Evolutionary conservation across 2,888 invertebrate genomes (phyloP).

Genomic region (Drosophila barbarae): DNA sequence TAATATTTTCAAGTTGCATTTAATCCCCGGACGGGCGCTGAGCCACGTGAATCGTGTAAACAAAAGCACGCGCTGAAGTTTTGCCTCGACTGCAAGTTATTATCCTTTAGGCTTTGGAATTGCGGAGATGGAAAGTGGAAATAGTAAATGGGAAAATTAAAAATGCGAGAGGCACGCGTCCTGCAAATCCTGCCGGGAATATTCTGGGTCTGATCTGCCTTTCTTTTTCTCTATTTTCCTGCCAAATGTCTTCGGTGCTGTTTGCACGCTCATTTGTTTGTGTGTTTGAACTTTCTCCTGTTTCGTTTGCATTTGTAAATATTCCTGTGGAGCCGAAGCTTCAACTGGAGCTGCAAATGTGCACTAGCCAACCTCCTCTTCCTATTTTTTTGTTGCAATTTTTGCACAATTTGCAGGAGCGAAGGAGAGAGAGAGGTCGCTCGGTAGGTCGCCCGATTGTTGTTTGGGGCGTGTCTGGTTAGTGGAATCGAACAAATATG

Average conservation of each 20-base stretch:
- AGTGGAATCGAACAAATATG: slow-evolving; percentile 78
- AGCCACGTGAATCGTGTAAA: slow-evolving; percentile 70
- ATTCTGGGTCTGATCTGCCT: slow-evolving; percentile 17
- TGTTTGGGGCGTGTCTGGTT: slow-evolving; percentile 66
- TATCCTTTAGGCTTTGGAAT: slow-evolving; percentile 37
- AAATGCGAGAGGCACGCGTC: slow-evolving; percentile 42
- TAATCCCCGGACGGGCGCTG: slow-evolving; percentile 60
- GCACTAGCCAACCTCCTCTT: slow-evolving; percentile 27
- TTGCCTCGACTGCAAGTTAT: slow-evolving; percentile 37
- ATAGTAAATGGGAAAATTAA: slow-evolving; percentile 59
- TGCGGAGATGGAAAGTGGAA: slow-evolving; percentile 7
- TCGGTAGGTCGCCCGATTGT: slow-evolving; percentile 14
- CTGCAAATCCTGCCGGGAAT: slow-evolving; percentile 39
- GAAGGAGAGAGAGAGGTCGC: slow-evolving; percentile 3
- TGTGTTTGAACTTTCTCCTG: slow-evolving; percentile 78
- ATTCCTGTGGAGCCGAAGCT: slow-evolving; percentile 61
- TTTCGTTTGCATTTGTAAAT: slow-evolving; percentile 79
- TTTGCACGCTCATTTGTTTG: slow-evolving; percentile 78
- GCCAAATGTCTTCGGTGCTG: slow-evolving; percentile 60
- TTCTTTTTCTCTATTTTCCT: slow-evolving; percentile 14
- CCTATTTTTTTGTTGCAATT: slow-evolving; percentile 41
- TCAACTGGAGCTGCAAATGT: slow-evolving; percentile 37
- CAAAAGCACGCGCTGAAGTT: slow-evolving; percentile 61
- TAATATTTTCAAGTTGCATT: slow-evolving; percentile 75
- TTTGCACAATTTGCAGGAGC: slow-evolving; percentile 62